These are phyloP conservation scores for Sitobion miscanthi DNA, from an alignment of 1,140 invertebrate genomes.

Conservation along the genomic window DNA sequence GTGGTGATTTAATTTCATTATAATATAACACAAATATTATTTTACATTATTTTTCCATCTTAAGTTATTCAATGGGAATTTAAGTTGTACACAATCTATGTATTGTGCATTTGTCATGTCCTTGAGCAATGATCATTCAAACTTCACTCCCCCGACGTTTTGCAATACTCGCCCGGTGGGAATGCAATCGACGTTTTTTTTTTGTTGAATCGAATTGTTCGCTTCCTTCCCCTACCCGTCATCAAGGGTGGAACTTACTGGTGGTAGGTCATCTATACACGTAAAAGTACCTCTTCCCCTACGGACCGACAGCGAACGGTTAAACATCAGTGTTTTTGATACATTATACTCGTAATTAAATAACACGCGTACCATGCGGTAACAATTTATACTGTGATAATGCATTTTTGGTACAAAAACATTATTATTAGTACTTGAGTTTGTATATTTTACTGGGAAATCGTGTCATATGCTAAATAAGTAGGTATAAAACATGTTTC, in stretches of 20 bases:
- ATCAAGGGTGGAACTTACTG: neutral
- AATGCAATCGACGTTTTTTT: slow-evolving; percentile 12
- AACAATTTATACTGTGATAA: neutral
- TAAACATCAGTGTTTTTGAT: neutral
- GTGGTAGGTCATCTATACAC: neutral
- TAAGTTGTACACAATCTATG: neutral
- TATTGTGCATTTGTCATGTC: neutral
- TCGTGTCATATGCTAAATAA: neutral
- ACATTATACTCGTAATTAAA: neutral
- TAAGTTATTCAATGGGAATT: neutral
- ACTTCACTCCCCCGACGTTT: neutral
- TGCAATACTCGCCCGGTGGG: neutral
- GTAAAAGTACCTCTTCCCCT: neutral
- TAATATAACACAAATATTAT: neutral
- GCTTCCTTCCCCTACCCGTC: too few species aligned
- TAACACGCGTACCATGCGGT: neutral
- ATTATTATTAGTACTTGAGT: too few species aligned
- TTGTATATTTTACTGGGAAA: neutral
- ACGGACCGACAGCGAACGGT: neutral
- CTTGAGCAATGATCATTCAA: slow-evolving; percentile 13
- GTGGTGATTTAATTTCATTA: neutral
- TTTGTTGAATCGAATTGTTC: neutral
- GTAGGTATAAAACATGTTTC: neutral
- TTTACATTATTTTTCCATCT: neutral
- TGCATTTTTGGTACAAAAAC: too few species aligned